phyloP scores from a whole-genome alignment of 2,113 vertebrate genomes.

The Melanocharis versteri region DNA sequence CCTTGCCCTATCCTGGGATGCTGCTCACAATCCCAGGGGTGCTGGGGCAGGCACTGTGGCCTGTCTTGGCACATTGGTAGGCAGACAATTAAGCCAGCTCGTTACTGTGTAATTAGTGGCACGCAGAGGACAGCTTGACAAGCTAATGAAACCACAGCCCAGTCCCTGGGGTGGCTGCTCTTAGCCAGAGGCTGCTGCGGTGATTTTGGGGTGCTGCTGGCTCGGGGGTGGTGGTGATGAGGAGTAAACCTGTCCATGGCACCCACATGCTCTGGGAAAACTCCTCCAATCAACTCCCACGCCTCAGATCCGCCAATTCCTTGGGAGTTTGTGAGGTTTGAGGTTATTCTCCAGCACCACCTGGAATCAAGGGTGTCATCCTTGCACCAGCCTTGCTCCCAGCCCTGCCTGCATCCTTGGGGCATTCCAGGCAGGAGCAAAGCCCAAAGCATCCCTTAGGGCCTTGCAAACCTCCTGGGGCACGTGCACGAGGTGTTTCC shows the following conservation, averaged over 20 bases:
- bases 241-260: neutral
- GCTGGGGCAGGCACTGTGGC: accelerated
- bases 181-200: neutral
- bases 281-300: neutral
- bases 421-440: neutral
- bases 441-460: neutral
- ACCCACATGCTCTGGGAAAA: accelerated
- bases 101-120: conserved; percentile 6
- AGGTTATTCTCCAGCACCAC: neutral
- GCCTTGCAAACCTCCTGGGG: neutral
- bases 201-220: neutral
- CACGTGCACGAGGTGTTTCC: neutral
- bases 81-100: neutral
- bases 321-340: neutral
- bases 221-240: accelerated
- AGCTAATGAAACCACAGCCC: neutral
- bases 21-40: neutral
- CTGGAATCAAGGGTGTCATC: neutral
- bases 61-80: neutral
- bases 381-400: neutral
- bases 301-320: neutral
- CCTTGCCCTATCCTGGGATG: neutral
- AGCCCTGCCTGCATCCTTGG: neutral
- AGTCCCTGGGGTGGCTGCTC: neutral
- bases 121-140: neutral